Base-by-base conservation (phyloP, 2,888 invertebrate species). In the Caradrina clavipalpis region DNA sequence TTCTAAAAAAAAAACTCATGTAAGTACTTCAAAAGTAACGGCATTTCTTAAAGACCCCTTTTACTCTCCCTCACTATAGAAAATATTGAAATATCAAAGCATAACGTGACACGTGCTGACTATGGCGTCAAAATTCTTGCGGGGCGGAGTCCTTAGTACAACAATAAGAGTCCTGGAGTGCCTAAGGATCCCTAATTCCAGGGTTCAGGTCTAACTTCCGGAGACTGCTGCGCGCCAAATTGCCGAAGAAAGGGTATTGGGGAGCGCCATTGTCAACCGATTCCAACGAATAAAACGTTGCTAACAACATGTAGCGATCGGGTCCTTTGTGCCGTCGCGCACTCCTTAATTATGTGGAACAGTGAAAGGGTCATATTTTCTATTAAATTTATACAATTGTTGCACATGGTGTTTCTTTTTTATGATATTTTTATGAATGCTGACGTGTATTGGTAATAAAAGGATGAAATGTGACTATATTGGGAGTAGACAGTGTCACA, bases 291-390 rank as follows among this genome's bases (percentile, higher is more conserved):
- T 91, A 95, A 95, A 94, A 94, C 91, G 92, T 86, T 90, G 92
- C 93, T 93, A 92, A 91, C 91, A 93, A 92, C 89, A 89, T 93
- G 95, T 94, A 91, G 95, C 91, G 94, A 95, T 95, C 91, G 91
- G 85, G 89, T 85, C 81, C 89, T 92, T 95, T 95, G 95, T 95
- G 81, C 89, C 83, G 88, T 90, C 82, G 92, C 93, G 92, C 91
- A 94, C 96, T 94, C 95, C 91, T 94, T 93, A 95, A 96, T 96
- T 96, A 96, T 94, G 88, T 93, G 88, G 93, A 94, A 94, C 94
- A 92, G 93, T 93, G 91, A 94, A 96, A 94, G 96, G 96, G 96
- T 95, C 95, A 95, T 92, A 94, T 95, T 95, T 95, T 95, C 94
- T 95, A 95, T 95, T 95, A 93, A 95, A 92, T 93, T 94, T 93